Evolutionary conservation across 2,888 invertebrate species (phyloP), one percentile per base, ranked within the genome.

Genomic region (Hirtodrosophila duncani): DNA sequence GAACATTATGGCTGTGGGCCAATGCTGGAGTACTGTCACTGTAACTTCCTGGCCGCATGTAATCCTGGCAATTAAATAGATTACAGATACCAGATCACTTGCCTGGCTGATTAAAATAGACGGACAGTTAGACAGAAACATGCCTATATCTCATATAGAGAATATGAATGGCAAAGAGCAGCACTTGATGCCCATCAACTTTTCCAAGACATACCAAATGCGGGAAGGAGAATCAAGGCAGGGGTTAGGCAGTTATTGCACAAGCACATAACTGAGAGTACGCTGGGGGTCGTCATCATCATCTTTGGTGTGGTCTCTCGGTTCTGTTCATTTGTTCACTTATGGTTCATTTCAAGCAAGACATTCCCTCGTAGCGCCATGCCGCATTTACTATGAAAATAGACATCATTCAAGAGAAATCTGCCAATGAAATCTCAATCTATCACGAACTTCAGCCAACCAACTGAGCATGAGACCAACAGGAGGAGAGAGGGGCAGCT

Each of bases 381-480:
- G 80, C 74, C 53, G 63, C 80, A 81, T 81, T 81, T 69, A 63
- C 69, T 51, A 53, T 64, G 43, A 52, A 83, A 78, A 71, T 82
- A 81, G 81, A 67, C 67, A 77, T 70, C 74, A 56, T 58, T 72
- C 68, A 56, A 52, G 20, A 8, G 29, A 42, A 49, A 56, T 42
- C 34, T 20, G 17, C 18, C 38, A 30, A 24, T 46, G 1, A 13
- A 16, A 16, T 17, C 16, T 27, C 13, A n/a, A 23, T 17, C 27
- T 34, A 6, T n/a, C 6, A 1, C 10, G 14, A 18, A 50, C 34
- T 29, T 4, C 13, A 17, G 29, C 26, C 5, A 1, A 18, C 7
- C 23, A 3, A 7, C 30, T 20, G 29, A 50, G n/a, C n/a, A n/a
- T n/a, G n/a, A n/a, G n/a, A n/a, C n/a, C n/a, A n/a, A n/a, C n/a